phyloP scores from a whole-genome alignment of 2,113 vertebrate genomes.

The Ahaetulla prasina region DNA sequence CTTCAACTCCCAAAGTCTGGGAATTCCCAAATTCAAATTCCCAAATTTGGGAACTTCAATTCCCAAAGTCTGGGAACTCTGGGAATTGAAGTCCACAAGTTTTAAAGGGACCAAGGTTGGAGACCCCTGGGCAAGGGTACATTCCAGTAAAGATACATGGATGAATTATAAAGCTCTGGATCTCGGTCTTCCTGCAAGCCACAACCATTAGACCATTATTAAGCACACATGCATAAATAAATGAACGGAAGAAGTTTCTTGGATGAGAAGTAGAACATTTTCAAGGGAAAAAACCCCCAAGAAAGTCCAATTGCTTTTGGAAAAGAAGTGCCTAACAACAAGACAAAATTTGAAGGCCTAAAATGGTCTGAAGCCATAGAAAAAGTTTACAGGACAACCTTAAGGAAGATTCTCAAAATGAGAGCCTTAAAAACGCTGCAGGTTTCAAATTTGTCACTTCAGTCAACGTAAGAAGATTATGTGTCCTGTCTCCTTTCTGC shows the following conservation, averaged over 20 bases:
- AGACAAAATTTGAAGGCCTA: background rate
- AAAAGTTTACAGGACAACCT: background rate
- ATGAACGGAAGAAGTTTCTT: background rate
- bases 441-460: background rate
- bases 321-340: background rate
- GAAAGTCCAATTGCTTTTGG: background rate
- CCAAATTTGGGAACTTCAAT: too few relatives aligned
- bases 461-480: background rate
- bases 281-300: background rate
- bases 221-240: background rate
- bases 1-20: too few relatives aligned
- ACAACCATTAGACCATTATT: background rate
- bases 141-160: background rate
- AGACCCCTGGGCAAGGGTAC: too few relatives aligned
- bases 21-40: too few relatives aligned
- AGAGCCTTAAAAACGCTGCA: background rate
- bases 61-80: too few relatives aligned
- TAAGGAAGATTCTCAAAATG: background rate
- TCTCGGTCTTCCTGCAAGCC: background rate
- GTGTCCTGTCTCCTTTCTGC: background rate
- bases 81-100: too few relatives aligned
- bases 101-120: too few relatives aligned
- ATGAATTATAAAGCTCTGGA: background rate
- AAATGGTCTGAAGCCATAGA: background rate
- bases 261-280: background rate